Percentiles rank a stretch among this genome's conserved stretches.
These are phyloP conservation scores for Scaptomyza pallida DNA, from an alignment of 1,140 invertebrate genomes.

Conservation along the genomic window DNA sequence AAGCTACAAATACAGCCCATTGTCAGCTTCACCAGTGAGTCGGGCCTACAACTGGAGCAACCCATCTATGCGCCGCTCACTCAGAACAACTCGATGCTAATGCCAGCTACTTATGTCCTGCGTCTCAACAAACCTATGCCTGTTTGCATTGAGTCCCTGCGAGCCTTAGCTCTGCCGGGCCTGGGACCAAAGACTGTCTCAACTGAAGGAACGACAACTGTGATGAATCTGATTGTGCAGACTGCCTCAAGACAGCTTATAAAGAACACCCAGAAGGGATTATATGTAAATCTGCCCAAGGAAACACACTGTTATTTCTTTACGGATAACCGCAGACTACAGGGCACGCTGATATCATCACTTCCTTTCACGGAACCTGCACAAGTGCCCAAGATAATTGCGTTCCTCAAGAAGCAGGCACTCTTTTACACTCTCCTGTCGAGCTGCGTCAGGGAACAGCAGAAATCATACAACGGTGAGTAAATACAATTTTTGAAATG, in stretches of 20 bases:
- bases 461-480: conserved; percentile 87
- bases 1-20: conserved; percentile 93
- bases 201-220: conserved; percentile 33
- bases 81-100: conserved; percentile 92
- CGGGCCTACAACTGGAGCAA: conserved; percentile 89
- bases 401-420: conserved; percentile 93
- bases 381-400: conserved; percentile 95
- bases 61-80: conserved; percentile 92
- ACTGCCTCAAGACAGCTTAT: conserved; percentile 65
- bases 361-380: conserved; percentile 97
- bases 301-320: conserved; percentile 97
- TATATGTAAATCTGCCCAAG: conserved; percentile 92
- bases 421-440: conserved; percentile 95
- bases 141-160: conserved; percentile 84
- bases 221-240: conserved; percentile 72
- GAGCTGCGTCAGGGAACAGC: conserved; percentile 93
- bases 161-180: conserved; percentile 41
- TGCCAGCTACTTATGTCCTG: conserved; percentile 96
- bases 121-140: conserved; percentile 94
- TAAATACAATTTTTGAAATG: neutral
- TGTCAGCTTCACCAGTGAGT: conserved; percentile 89
- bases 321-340: conserved; percentile 91
- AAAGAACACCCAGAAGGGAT: conserved; percentile 63
- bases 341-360: conserved; percentile 90
- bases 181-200: neutral